phyloP scores from a whole-genome alignment of 2,888 invertebrate species.

The Beris chalybata region DNA sequence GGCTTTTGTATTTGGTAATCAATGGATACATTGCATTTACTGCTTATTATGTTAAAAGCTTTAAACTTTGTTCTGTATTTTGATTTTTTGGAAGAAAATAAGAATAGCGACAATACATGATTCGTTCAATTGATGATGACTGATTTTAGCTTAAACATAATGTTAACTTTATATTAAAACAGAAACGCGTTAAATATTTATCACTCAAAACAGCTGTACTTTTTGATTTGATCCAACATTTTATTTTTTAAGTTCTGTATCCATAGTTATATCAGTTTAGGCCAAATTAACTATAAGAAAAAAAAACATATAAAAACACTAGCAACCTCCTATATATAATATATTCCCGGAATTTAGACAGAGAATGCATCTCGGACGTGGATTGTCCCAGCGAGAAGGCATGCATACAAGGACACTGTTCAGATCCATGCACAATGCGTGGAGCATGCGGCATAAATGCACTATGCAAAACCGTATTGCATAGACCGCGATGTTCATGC shows the following conservation, averaged over 20 bases:
- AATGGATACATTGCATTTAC: too few relatives aligned
- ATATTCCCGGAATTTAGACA: slow-evolving; percentile 62
- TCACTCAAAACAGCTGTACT: background rate
- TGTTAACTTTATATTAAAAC: background rate
- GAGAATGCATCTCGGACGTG: slow-evolving; percentile 87
- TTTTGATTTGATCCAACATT: background rate
- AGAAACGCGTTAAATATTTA: background rate
- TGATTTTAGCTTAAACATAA: too few relatives aligned
- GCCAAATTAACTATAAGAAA: background rate
- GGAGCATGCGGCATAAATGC: slow-evolving; percentile 90
- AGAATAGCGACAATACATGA: too few relatives aligned
- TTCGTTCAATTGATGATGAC: too few relatives aligned
- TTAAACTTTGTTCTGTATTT: too few relatives aligned
- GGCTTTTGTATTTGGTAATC: too few relatives aligned
- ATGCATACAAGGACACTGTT: slow-evolving; percentile 87
- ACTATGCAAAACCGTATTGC: slow-evolving; percentile 80
- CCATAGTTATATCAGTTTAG: background rate
- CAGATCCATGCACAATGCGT: slow-evolving; percentile 86
- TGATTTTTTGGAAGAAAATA: too few relatives aligned
- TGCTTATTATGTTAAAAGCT: too few relatives aligned
- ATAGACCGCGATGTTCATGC: slow-evolving; percentile 85
- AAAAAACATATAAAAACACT: slow-evolving; percentile 15
- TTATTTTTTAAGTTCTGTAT: background rate
- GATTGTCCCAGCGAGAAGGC: slow-evolving; percentile 91
- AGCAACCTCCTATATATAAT: slow-evolving; percentile 18